Percentiles rank a stretch among this genome's conserved stretches.
phyloP scores from a whole-genome alignment of 92 coral and sea anemone species.

The Bergia puertoricense region DNA sequence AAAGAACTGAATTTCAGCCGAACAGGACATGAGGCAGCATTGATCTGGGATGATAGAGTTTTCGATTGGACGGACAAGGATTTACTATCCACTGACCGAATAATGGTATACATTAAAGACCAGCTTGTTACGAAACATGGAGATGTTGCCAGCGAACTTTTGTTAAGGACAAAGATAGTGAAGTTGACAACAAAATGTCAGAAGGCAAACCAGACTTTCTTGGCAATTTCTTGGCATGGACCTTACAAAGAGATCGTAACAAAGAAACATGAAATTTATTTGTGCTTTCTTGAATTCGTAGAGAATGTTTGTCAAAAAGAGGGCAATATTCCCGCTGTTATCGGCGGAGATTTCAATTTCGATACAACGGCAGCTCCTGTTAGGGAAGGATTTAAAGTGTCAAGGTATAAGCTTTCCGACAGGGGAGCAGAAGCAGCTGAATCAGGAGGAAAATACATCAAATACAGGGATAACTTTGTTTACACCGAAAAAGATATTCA shows the following conservation, averaged over 20 bases:
- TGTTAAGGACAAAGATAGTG: constrained; percentile 27
- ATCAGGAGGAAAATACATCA: neutral
- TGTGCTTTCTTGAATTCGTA: neutral
- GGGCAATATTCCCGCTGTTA: neutral
- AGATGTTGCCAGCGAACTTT: neutral
- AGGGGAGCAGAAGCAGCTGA: neutral
- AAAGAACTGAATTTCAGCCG: neutral
- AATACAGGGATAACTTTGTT: constrained; percentile 41
- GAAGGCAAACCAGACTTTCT: neutral
- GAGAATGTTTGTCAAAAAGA: neutral
- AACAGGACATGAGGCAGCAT: neutral
- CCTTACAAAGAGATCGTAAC: neutral
- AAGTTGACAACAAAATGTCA: neutral
- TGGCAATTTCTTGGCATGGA: constrained; percentile 58
- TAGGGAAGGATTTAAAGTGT: neutral
- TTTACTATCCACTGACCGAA: neutral
- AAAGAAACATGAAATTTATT: neutral
- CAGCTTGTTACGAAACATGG: neutral
- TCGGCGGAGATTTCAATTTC: constrained; percentile 56
- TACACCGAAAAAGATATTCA: neutral
- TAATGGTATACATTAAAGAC: neutral
- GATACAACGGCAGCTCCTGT: neutral
- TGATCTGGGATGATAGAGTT: constrained; percentile 22
- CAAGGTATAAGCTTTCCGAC: neutral
- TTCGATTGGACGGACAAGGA: neutral